phyloP scores from a whole-genome alignment of 2,888 invertebrate genomes.

The Drosophila helvetica region DNA sequence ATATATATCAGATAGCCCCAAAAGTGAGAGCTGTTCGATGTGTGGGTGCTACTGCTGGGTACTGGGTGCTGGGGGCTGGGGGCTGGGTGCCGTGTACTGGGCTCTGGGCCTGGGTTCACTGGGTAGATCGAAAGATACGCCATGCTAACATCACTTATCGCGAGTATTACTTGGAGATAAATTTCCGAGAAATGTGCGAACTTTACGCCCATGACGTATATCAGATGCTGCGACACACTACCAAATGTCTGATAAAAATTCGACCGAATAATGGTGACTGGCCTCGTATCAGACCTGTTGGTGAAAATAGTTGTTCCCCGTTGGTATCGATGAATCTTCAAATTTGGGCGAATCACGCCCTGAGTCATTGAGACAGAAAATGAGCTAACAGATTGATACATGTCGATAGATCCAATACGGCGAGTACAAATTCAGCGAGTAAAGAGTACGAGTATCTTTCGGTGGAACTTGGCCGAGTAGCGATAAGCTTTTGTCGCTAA shows the following conservation, averaged over 20 bases:
- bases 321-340: neutral
- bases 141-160: slow-evolving; percentile 54
- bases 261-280: slow-evolving; percentile 17
- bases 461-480: no score
- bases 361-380: neutral
- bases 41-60: slow-evolving; percentile 26
- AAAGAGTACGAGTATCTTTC: neutral
- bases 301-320: neutral
- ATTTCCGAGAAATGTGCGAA: slow-evolving; percentile 49
- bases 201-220: slow-evolving; percentile 66
- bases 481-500: no score
- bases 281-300: neutral
- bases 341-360: neutral
- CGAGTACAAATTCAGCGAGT: neutral
- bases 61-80: neutral
- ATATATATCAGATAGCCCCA: slow-evolving; percentile 7
- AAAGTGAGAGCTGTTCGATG: neutral
- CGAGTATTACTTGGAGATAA: slow-evolving; percentile 53
- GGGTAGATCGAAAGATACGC: slow-evolving; percentile 18
- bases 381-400: no score
- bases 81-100: neutral
- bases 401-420: neutral
- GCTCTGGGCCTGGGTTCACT: neutral
- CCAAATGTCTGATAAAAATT: slow-evolving; percentile 5
- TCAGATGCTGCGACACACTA: slow-evolving; percentile 31